A percentile compares a stretch with the other conserved stretches of the same genome.
phyloP scores from a whole-genome alignment of 2,797 vertebrate genomes.

The Arremon aurantiirostris region DNA sequence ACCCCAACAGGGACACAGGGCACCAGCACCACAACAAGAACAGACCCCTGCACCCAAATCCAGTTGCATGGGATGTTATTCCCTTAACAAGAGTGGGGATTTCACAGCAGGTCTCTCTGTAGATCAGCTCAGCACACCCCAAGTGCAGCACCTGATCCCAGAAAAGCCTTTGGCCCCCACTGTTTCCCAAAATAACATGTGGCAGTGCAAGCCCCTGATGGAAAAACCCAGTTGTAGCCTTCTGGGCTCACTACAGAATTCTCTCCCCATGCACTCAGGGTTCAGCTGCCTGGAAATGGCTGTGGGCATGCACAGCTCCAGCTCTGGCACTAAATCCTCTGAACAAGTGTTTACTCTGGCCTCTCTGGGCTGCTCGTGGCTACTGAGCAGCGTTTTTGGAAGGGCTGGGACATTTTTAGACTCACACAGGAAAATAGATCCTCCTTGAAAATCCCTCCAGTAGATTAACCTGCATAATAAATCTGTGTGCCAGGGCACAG shows the following conservation, averaged over 20 bases:
- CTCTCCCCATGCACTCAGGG: rapidly evolving
- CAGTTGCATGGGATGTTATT: rapidly evolving
- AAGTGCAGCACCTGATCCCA: rapidly evolving
- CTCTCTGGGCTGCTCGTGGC: background rate
- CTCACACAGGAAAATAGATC: background rate
- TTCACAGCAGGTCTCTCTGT: background rate
- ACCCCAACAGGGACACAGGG: rapidly evolving
- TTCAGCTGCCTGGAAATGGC: background rate
- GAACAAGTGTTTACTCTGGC: rapidly evolving
- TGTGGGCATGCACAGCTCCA: background rate
- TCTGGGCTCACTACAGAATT: background rate
- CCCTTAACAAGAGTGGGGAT: background rate
- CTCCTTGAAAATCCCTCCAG: background rate
- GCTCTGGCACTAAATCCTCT: background rate
- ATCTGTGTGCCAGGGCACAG: background rate
- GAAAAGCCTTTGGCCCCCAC: background rate
- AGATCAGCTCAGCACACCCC: background rate
- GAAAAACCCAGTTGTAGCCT: background rate
- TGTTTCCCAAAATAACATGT: background rate
- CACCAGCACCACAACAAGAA: rapidly evolving
- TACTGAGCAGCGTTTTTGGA: background rate
- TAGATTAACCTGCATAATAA: background rate
- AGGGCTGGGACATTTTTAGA: slow-evolving; percentile 9
- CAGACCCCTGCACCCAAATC: background rate
- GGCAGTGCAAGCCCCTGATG: rapidly evolving